phyloP scores from a whole-genome alignment of 2,797 vertebrate species.

The Chelmon rostratus region DNA sequence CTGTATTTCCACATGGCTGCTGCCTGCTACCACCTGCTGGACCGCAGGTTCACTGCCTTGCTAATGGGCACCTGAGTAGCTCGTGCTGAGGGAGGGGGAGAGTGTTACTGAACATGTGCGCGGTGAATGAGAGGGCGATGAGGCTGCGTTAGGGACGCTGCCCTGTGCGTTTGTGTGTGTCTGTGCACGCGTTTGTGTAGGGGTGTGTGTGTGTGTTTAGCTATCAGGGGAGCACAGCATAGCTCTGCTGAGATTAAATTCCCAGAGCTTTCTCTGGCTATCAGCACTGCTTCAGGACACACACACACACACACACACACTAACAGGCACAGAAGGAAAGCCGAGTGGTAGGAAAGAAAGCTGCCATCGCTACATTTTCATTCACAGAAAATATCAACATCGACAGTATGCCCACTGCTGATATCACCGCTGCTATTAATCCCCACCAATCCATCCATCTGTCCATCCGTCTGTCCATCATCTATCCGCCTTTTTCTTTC shows the following conservation, averaged over 20 bases:
- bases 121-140: slow-evolving; percentile 59
- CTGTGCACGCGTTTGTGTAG: slow-evolving; percentile 51
- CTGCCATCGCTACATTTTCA: slow-evolving; percentile 74
- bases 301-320: slow-evolving; percentile 40
- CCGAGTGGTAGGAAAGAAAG: slow-evolving; percentile 64
- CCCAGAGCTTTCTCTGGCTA: slow-evolving; percentile 81
- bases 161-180: slow-evolving; percentile 46
- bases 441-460: slow-evolving; percentile 59
- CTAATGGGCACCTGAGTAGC: slow-evolving; percentile 49
- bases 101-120: slow-evolving; percentile 32
- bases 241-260: slow-evolving; percentile 82
- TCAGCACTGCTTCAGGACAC: slow-evolving; percentile 82
- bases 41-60: slow-evolving; percentile 49
- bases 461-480: slow-evolving; percentile 31
- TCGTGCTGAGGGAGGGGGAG: slow-evolving; percentile 13
- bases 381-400: slow-evolving; percentile 75
- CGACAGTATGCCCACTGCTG: slow-evolving; percentile 61
- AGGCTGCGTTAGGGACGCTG: slow-evolving; percentile 50
- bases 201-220: slow-evolving; percentile 58
- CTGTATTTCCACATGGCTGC: slow-evolving; percentile 10
- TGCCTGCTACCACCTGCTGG: slow-evolving; percentile 12
- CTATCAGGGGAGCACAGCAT: slow-evolving; percentile 82
- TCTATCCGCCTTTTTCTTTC: slow-evolving; percentile 11
- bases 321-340: slow-evolving; percentile 48
- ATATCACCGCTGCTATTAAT: slow-evolving; percentile 63